A percentile compares a stretch with the other conserved stretches of the same genome.
These are phyloP conservation scores for Pterocles gutturalis DNA, from an alignment of 2,113 vertebrate species.

Conservation along the genomic window DNA sequence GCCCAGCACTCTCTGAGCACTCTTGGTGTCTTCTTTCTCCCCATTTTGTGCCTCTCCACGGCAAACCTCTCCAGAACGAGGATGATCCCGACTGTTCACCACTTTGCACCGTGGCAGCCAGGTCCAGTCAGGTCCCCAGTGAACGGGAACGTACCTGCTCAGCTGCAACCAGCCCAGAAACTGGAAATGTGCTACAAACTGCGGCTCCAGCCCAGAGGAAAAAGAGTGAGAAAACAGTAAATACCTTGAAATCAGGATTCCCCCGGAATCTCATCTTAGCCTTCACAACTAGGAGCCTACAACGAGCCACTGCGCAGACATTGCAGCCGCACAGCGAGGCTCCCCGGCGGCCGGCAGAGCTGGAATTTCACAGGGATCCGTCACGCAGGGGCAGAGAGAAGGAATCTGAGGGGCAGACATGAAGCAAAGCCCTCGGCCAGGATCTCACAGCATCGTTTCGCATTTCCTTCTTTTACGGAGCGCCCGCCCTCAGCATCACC, in stretches of 20 bases:
- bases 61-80: not conserved
- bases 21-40: not conserved
- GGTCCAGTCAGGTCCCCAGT: not conserved
- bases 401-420: not conserved
- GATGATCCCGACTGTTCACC: not conserved
- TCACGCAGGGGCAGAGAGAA: not conserved
- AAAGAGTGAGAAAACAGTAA: not conserved
- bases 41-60: not conserved
- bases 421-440: not conserved
- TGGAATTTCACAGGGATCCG: constrained; percentile 11
- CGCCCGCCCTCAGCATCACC: not conserved
- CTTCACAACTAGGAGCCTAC: not conserved
- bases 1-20: not conserved
- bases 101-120: not conserved
- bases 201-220: not conserved
- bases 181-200: not conserved
- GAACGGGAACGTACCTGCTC: not conserved
- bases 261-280: not conserved
- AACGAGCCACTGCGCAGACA: not conserved
- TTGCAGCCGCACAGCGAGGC: not conserved
- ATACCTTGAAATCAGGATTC: not conserved
- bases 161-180: not conserved
- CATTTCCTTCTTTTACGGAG: not conserved
- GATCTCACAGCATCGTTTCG: not conserved
- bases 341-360: not conserved